A percentile compares a stretch with the other conserved stretches of the same genome.
Evolutionary conservation across 1,140 invertebrate species (phyloP).

Genomic region (Polypedilum vanderplanki): DNA sequence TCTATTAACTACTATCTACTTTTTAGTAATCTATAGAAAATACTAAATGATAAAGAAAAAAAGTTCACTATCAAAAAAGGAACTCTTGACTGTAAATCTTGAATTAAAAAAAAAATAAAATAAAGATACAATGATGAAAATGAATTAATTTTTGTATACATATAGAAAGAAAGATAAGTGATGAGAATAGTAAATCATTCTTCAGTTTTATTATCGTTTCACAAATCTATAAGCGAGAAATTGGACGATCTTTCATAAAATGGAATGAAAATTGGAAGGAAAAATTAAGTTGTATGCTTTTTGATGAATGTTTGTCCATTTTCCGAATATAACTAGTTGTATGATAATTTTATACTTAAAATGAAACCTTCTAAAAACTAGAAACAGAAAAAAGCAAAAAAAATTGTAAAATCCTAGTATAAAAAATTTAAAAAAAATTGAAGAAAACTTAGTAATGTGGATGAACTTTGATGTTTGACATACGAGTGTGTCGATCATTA

Average conservation of each 20-base stretch:
- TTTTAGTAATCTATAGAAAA: conserved; percentile 2
- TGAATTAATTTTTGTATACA: not conserved
- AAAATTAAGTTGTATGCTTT: not conserved
- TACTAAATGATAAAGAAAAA: not conserved
- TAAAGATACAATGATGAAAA: conserved; percentile 14
- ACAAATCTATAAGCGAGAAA: not conserved
- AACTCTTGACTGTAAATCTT: conserved; percentile 25
- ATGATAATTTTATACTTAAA: conserved; percentile 15
- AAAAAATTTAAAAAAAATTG: conserved; percentile 19
- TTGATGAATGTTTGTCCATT: not conserved
- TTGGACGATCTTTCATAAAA: conserved; percentile 6
- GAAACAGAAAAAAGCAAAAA: conserved; percentile 22
- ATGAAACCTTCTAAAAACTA: conserved; percentile 19
- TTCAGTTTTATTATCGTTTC: conserved; percentile 1
- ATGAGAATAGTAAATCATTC: not conserved
- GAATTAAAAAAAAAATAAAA: conserved; percentile 23
- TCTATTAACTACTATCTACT: not conserved
- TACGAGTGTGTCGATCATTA: not conserved
- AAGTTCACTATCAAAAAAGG: conserved; percentile 3
- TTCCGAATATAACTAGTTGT: conserved; percentile 3
- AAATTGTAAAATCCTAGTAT: conserved; percentile 4
- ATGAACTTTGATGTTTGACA: conserved; percentile 6
- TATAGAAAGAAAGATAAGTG: not conserved
- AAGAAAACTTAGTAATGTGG: conserved; percentile 6
- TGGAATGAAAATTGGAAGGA: not conserved